These are phyloP conservation scores for Pomacea canaliculata DNA, from an alignment of 2,888 invertebrate species.

Conservation along the genomic window DNA sequence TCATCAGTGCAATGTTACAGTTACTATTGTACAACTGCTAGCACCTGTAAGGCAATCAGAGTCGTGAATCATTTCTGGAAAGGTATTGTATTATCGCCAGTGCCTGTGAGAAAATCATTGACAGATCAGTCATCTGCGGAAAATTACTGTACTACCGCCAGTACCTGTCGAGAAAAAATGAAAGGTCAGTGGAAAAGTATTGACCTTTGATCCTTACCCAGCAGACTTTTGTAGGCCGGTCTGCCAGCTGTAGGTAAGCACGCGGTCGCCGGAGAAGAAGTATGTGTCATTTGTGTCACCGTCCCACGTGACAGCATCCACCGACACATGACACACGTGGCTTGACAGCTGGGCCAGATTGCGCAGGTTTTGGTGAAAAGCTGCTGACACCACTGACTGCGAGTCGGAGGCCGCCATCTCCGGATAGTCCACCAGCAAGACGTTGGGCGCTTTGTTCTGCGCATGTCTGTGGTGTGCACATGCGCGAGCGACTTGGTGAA, in stretches of 20 bases:
- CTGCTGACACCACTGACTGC: constrained; percentile 27
- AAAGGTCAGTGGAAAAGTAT: no score
- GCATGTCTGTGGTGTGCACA: constrained; percentile 16
- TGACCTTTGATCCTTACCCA: not conserved
- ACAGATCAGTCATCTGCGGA: no score
- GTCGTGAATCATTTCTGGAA: no score
- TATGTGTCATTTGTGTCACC: not conserved
- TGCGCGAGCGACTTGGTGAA: constrained; percentile 13
- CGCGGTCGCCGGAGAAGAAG: constrained; percentile 17
- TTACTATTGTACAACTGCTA: no score
- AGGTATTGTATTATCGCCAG: no score
- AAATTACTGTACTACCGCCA: no score
- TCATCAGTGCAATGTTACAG: no score
- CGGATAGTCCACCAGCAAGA: constrained; percentile 34
- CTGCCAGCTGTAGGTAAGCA: constrained; percentile 16
- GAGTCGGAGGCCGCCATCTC: constrained; percentile 5
- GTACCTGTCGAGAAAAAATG: no score
- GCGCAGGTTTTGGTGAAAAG: constrained; percentile 30
- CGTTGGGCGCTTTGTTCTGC: constrained; percentile 28
- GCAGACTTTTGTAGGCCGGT: not conserved
- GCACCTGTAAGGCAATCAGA: no score
- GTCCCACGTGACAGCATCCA: constrained; percentile 21
- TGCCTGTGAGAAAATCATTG: no score
- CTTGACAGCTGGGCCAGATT: constrained; percentile 17
- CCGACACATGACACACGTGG: constrained; percentile 3